Conservation (phyloP, 2,113 vertebrate species). For the Osmerus eperlanus region DNA sequence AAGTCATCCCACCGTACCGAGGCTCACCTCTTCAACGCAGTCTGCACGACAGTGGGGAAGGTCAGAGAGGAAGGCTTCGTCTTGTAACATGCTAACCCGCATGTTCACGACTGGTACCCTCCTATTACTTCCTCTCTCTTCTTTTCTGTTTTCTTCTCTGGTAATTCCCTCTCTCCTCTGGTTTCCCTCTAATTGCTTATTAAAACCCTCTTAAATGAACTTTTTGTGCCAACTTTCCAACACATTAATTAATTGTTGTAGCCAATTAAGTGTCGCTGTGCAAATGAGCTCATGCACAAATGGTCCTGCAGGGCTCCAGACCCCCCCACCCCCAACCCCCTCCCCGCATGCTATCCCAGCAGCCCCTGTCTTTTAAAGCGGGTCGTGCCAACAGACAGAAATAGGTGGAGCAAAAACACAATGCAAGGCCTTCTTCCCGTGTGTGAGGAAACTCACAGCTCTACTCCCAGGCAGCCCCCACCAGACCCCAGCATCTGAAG, state of each 20-base stretch:
- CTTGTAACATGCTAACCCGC: background rate
- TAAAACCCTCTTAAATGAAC: slow-evolving; percentile 83
- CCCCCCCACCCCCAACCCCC: slow-evolving; percentile 1
- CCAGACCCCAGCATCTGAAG: too few species aligned
- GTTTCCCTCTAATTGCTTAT: slow-evolving; percentile 76
- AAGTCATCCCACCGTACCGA: background rate
- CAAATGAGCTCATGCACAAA: slow-evolving; percentile 98
- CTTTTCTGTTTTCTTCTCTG: slow-evolving; percentile 55
- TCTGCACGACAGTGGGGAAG: background rate
- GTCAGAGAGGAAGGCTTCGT: background rate
- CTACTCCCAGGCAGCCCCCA: too few species aligned
- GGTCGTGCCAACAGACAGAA: slow-evolving; percentile 30
- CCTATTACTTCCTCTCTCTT: slow-evolving; percentile 41
- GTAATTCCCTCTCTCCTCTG: slow-evolving; percentile 64
- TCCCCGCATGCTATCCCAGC: slow-evolving; percentile 66
- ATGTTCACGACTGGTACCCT: slow-evolving; percentile 42
- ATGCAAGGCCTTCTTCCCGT: too few species aligned
- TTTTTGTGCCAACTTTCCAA: slow-evolving; percentile 98
- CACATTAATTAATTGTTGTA: slow-evolving; percentile 99
- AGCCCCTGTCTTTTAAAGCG: slow-evolving; percentile 67
- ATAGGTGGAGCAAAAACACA: background rate
- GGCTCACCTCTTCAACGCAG: background rate
- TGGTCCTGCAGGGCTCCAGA: slow-evolving; percentile 86
- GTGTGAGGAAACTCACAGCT: too few species aligned
- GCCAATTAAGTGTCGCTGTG: slow-evolving; percentile 99